These are phyloP conservation scores for Ylistrum balloti DNA, from an alignment of 1,140 invertebrate genomes.

Conservation along the genomic window DNA sequence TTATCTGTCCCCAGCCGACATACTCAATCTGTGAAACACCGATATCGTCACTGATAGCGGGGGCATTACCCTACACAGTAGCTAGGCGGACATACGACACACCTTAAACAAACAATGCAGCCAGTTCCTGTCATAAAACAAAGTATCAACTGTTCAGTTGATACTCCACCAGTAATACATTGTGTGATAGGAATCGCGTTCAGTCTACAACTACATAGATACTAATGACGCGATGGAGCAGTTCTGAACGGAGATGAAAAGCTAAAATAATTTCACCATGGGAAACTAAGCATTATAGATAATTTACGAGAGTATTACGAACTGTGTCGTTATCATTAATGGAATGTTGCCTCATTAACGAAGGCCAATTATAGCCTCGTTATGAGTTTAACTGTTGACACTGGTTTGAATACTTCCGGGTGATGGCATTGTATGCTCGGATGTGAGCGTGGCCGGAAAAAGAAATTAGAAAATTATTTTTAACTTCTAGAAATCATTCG, in stretches of 20 bases:
- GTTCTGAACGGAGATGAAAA: background rate
- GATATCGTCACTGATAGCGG: background rate
- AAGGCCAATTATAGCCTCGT: slow-evolving; percentile 14
- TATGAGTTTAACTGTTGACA: slow-evolving; percentile 18
- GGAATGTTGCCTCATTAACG: background rate
- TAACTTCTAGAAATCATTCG: background rate
- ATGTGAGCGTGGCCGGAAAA: slow-evolving; percentile 7
- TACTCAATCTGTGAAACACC: background rate
- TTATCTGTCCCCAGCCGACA: background rate
- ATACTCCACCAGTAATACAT: background rate
- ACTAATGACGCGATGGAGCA: background rate
- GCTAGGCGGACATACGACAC: background rate
- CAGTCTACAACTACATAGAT: background rate
- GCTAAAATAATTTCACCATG: background rate
- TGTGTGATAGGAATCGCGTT: background rate
- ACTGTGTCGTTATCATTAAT: background rate
- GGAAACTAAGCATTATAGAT: slow-evolving; percentile 27
- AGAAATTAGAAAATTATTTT: slow-evolving; percentile 12
- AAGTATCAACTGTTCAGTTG: background rate
- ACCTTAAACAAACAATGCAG: slow-evolving; percentile 17
- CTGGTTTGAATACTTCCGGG: slow-evolving; percentile 9
- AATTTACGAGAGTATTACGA: slow-evolving; percentile 20
- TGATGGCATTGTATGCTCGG: background rate
- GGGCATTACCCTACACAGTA: background rate
- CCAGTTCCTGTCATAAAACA: slow-evolving; percentile 9